Percentiles rank a stretch among this genome's conserved stretches.
phyloP scores from a whole-genome alignment of 1,140 invertebrate genomes.

The Hestina assimilis region DNA sequence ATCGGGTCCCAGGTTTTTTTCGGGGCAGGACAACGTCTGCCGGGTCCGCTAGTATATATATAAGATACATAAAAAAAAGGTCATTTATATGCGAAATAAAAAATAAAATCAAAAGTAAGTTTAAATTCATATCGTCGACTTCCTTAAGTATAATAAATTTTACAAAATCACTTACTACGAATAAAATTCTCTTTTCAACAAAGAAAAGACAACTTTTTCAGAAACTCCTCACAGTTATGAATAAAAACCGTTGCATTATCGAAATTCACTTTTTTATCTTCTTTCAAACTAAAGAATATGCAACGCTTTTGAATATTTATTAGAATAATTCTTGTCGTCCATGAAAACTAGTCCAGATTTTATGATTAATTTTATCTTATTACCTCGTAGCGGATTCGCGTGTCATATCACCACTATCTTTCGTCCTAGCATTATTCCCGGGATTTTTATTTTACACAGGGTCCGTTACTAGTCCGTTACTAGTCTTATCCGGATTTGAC shows the following conservation, averaged over 20 bases:
- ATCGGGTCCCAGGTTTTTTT: too few species aligned
- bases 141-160: slow-evolving; percentile 12
- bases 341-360: slow-evolving; percentile 1
- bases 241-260: slow-evolving; percentile 33
- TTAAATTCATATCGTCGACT: neutral
- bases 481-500: too few species aligned
- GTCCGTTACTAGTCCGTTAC: too few species aligned
- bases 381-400: too few species aligned
- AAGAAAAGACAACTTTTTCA: slow-evolving; percentile 24
- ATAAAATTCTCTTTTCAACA: slow-evolving; percentile 28
- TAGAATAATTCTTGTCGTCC: slow-evolving; percentile 15
- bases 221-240: slow-evolving; percentile 26
- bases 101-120: neutral
- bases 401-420: neutral
- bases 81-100: too few species aligned
- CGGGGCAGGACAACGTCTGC: too few species aligned
- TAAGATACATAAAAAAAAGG: too few species aligned
- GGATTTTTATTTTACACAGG: too few species aligned
- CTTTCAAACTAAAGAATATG: slow-evolving; percentile 17
- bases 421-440: too few species aligned
- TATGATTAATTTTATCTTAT: neutral
- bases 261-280: slow-evolving; percentile 26
- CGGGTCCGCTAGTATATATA: too few species aligned
- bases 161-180: slow-evolving; percentile 30
- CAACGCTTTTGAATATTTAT: slow-evolving; percentile 27